Percentiles rank a stretch among this genome's conserved stretches.
These are phyloP conservation scores for Anoplophora glabripennis DNA, from an alignment of 1,140 invertebrate genomes.

Conservation along the genomic window DNA sequence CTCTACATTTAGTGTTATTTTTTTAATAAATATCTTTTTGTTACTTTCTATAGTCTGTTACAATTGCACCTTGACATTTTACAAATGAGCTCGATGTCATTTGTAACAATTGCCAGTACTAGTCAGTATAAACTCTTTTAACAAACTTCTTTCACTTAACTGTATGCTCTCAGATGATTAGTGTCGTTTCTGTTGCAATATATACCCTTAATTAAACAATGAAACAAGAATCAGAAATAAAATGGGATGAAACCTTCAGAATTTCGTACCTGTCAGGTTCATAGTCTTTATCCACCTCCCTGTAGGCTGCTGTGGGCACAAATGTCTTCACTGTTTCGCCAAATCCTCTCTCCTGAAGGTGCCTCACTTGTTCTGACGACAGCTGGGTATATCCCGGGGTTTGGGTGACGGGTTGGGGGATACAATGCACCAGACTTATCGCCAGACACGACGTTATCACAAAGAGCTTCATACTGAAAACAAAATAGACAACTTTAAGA, in stretches of 20 bases:
- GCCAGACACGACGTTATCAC: conserved; percentile 19
- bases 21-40: no score
- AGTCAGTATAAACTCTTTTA: no score
- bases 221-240: no score
- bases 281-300: conserved; percentile 27
- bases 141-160: no score
- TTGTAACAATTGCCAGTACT: no score
- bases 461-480: conserved; percentile 31
- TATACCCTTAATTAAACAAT: no score
- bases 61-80: no score
- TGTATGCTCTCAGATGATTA: no score
- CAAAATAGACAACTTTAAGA: neutral
- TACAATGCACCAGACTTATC: conserved; percentile 7
- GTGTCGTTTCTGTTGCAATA: no score
- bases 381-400: conserved; percentile 35
- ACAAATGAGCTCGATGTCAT: no score
- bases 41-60: no score
- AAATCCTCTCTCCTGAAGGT: conserved; percentile 39
- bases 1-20: no score
- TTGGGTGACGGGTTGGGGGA: conserved; percentile 26
- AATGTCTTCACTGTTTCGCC: conserved; percentile 33
- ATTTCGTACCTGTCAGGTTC: conserved; percentile 18
- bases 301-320: conserved; percentile 14
- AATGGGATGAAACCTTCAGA: neutral
- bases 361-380: conserved; percentile 27